phyloP scores from a whole-genome alignment of 2,797 vertebrate species.

The Antrozous pallidus region DNA sequence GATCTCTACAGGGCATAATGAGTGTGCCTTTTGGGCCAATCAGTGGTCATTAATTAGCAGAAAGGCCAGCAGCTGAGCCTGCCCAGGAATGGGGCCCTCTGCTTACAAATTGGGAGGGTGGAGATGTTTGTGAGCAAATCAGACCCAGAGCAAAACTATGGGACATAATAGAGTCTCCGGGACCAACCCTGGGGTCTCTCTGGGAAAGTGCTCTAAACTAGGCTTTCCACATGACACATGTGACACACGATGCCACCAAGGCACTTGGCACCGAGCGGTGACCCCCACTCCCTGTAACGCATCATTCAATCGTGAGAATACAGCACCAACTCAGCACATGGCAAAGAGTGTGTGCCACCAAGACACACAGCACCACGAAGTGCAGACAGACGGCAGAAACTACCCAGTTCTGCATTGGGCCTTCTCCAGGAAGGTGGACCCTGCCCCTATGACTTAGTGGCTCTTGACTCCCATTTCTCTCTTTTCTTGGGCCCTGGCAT shows the following conservation, averaged over 20 bases:
- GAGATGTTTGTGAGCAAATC: constrained; percentile 55
- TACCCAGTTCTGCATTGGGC: neutral
- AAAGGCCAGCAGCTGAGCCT: constrained; percentile 83
- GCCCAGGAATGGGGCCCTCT: constrained; percentile 75
- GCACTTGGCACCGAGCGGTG: neutral
- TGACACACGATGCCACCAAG: neutral
- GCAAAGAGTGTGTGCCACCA: rapidly evolving
- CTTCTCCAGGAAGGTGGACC: neutral
- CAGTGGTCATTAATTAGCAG: constrained; percentile 88
- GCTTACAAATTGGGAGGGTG: constrained; percentile 52
- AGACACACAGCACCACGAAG: rapidly evolving
- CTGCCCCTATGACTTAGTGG: neutral
- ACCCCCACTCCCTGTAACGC: neutral
- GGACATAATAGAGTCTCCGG: constrained; percentile 40
- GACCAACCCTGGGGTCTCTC: constrained; percentile 2
- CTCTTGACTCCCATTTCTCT: neutral
- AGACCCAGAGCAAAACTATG: neutral
- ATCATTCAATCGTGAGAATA: neutral
- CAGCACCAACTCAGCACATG: rapidly evolving
- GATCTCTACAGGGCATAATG: constrained; percentile 85
- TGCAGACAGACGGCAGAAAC: neutral
- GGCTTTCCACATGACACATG: neutral
- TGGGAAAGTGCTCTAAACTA: constrained; percentile 57
- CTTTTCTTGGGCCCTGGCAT: neutral
- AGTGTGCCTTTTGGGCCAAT: constrained; percentile 85